Percentiles rank a stretch among this genome's conserved stretches.
Conservation (phyloP, 2,888 invertebrate species). For the Drosophila atroscutellata region DNA sequence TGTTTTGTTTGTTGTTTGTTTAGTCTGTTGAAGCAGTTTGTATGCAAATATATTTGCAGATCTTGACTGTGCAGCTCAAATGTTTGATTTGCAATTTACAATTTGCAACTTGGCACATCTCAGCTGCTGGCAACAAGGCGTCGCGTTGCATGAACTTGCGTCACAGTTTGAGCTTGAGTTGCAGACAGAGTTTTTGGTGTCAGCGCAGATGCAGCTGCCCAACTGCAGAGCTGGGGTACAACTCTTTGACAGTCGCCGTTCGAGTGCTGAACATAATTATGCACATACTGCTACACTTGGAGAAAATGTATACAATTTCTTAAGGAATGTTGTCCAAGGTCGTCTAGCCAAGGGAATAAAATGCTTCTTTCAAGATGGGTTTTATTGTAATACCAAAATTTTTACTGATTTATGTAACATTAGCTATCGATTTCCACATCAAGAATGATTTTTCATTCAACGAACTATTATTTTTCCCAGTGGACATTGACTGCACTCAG, state of each 20-base stretch:
- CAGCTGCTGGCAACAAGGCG: constrained; percentile 19
- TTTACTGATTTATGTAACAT: neutral
- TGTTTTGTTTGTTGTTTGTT: neutral
- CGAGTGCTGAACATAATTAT: constrained; percentile 66
- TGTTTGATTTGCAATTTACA: constrained; percentile 62
- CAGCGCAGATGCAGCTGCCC: constrained; percentile 48
- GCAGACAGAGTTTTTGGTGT: constrained; percentile 37
- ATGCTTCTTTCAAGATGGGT: neutral
- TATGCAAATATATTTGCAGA: constrained; percentile 19
- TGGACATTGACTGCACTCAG: constrained; percentile 4
- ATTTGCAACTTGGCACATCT: constrained; percentile 54
- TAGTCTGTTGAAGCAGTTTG: constrained; percentile 10
- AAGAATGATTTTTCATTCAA: neutral
- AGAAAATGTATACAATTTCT: neutral
- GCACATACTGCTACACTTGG: constrained; percentile 36
- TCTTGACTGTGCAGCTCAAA: constrained; percentile 10
- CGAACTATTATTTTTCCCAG: neutral
- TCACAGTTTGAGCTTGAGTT: constrained; percentile 9
- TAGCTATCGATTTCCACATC: neutral
- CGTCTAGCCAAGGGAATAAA: neutral
- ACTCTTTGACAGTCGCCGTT: constrained; percentile 55
- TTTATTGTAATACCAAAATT: neutral
- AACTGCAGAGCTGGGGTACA: constrained; percentile 16
- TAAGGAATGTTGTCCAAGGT: too few species aligned
- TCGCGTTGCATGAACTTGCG: constrained; percentile 40